Evolutionary conservation across 2,797 vertebrate genomes (phyloP).

Genomic region (Betta splendens): DNA sequence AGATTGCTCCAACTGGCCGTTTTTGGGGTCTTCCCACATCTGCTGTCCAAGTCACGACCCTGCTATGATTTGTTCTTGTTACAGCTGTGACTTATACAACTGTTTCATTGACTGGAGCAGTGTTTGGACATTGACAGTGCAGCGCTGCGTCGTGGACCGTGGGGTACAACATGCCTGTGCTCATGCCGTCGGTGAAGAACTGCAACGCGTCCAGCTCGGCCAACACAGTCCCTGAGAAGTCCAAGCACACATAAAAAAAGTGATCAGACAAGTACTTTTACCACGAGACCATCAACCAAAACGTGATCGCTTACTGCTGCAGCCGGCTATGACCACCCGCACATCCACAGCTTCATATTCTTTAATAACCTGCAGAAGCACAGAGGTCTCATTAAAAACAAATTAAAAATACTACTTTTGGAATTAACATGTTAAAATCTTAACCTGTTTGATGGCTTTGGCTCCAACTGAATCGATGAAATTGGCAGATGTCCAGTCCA

Average conservation of each 20-base stretch:
- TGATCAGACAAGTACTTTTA: background rate
- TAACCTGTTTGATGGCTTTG: slow-evolving; percentile 91
- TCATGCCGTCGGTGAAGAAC: slow-evolving; percentile 84
- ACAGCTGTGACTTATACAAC: background rate
- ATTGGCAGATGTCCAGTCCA: slow-evolving; percentile 90
- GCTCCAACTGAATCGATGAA: slow-evolving; percentile 95
- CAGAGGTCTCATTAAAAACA: too few species aligned
- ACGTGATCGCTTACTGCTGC: slow-evolving; percentile 86
- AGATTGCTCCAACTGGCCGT: background rate
- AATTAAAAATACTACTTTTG: too few species aligned
- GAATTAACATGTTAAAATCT: too few species aligned
- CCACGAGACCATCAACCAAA: background rate
- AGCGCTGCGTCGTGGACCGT: slow-evolving; percentile 91
- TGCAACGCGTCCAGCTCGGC: slow-evolving; percentile 83
- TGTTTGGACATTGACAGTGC: slow-evolving; percentile 72
- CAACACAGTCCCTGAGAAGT: slow-evolving; percentile 80
- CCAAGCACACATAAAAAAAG: slow-evolving; percentile 1
- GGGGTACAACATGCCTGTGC: slow-evolving; percentile 84
- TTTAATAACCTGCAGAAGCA: slow-evolving; percentile 86
- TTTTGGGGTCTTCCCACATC: background rate
- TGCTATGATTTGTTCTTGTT: background rate
- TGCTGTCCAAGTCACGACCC: background rate
- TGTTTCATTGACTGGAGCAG: background rate
- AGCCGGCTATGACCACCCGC: slow-evolving; percentile 84
- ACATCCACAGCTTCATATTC: slow-evolving; percentile 87